Evolutionary conservation across 2,888 invertebrate genomes (phyloP).

Genomic region (Polymixis flavicincta): DNA sequence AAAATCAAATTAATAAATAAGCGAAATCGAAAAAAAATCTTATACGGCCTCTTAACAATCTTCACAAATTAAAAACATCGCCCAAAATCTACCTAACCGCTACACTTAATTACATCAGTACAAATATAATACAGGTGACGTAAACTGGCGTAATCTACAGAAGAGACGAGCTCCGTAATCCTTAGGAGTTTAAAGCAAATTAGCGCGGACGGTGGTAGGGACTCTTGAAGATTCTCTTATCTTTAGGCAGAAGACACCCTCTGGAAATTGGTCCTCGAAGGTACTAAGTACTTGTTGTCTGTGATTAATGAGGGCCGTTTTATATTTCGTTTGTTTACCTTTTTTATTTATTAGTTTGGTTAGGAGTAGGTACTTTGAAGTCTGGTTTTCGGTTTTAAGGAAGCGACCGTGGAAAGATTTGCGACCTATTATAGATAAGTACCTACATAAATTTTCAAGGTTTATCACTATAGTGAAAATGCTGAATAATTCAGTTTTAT

Average conservation of each 20-base stretch:
- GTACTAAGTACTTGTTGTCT: constrained; percentile 51
- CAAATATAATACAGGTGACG: constrained; percentile 24
- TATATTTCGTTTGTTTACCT: constrained; percentile 34
- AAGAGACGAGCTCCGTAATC: constrained; percentile 69
- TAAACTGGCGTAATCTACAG: constrained; percentile 68
- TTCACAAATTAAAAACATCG: neutral
- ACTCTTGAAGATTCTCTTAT: constrained; percentile 71
- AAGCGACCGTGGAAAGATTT: neutral
- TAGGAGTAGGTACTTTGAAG: neutral
- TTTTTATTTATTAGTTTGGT: constrained; percentile 23
- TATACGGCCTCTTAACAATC: neutral
- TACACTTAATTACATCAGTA: constrained; percentile 28
- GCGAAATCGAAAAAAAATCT: too few relatives aligned
- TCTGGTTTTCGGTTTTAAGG: neutral
- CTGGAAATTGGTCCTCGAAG: constrained; percentile 55
- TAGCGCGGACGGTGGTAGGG: constrained; percentile 71
- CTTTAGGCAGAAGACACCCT: constrained; percentile 67
- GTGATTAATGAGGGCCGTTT: constrained; percentile 56
- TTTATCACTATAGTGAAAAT: neutral
- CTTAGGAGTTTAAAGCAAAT: constrained; percentile 80
- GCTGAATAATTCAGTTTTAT: neutral
- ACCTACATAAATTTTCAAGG: neutral
- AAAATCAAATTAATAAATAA: too few relatives aligned
- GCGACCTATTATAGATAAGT: neutral
- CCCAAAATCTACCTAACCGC: neutral